Evolutionary conservation across 2,797 vertebrate genomes (phyloP).

Genomic region (Intellagama lesueurii): DNA sequence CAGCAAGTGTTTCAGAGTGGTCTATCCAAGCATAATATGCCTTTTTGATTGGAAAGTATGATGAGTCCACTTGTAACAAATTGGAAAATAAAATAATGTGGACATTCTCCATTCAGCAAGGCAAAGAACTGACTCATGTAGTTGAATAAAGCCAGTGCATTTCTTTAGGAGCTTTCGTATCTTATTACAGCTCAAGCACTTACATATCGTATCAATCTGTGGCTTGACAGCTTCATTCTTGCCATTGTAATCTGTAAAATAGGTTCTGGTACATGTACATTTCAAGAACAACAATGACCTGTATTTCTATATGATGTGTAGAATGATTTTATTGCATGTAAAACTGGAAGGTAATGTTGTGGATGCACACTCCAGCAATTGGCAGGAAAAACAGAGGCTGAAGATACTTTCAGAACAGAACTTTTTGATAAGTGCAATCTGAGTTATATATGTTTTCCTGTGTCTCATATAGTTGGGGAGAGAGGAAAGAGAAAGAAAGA

Average conservation of each 20-base stretch:
- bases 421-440: neutral
- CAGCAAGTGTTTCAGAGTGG: slow-evolving; percentile 18
- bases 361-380: neutral
- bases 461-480: neutral
- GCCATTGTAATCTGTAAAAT: slow-evolving; percentile 16
- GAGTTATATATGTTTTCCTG: neutral
- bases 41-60: slow-evolving; percentile 25
- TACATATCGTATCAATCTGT: slow-evolving; percentile 15
- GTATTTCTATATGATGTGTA: neutral
- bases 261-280: slow-evolving; percentile 10
- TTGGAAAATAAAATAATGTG: slow-evolving; percentile 42
- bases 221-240: slow-evolving; percentile 24
- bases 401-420: neutral
- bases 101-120: slow-evolving; percentile 18
- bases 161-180: slow-evolving; percentile 36
- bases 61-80: slow-evolving; percentile 36
- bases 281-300: neutral
- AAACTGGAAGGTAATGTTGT: neutral
- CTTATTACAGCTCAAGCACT: slow-evolving; percentile 38
- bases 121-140: slow-evolving; percentile 44
- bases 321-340: slow-evolving; percentile 6
- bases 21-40: neutral
- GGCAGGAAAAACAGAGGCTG: neutral
- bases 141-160: slow-evolving; percentile 20
- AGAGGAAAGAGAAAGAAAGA: neutral